These are phyloP conservation scores for Linurgus olivaceus DNA, from an alignment of 2,797 vertebrate species.

Conservation along the genomic window DNA sequence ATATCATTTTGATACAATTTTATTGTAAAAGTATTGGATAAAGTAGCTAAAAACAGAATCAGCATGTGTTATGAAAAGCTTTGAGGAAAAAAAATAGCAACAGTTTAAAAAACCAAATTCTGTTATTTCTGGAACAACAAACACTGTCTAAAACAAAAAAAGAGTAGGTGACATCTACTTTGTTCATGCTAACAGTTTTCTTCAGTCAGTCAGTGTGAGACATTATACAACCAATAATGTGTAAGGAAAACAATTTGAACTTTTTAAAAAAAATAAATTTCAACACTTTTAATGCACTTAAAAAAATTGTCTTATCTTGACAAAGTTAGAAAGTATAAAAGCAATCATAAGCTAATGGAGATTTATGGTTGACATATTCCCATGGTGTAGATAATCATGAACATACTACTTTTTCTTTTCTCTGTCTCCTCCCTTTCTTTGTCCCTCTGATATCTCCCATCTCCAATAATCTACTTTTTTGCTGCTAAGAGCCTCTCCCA, in stretches of 20 bases:
- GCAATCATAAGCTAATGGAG: not conserved
- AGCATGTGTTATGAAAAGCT: not conserved
- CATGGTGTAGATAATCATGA: not conserved
- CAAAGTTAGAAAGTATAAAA: not conserved
- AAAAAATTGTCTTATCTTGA: not conserved
- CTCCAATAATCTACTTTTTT: not conserved
- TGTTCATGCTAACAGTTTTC: not conserved
- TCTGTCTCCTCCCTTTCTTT: not conserved
- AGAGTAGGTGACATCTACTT: not conserved
- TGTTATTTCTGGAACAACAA: not conserved
- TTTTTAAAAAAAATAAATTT: not conserved
- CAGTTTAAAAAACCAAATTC: not conserved
- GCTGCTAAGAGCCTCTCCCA: not conserved
- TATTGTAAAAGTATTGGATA: not conserved
- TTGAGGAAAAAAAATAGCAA: not conserved
- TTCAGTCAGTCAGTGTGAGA: not conserved
- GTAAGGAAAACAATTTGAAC: not conserved
- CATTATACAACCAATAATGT: not conserved
- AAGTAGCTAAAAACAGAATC: not conserved
- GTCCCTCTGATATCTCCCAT: not conserved
- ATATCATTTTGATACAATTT: not conserved
- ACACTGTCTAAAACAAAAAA: not conserved
- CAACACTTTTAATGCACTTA: no score
- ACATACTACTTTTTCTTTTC: not conserved
- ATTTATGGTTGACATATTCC: not conserved